Percentiles rank a stretch among this genome's conserved stretches.
phyloP scores from a whole-genome alignment of 2,113 vertebrate genomes.

The Dipodomys spectabilis region DNA sequence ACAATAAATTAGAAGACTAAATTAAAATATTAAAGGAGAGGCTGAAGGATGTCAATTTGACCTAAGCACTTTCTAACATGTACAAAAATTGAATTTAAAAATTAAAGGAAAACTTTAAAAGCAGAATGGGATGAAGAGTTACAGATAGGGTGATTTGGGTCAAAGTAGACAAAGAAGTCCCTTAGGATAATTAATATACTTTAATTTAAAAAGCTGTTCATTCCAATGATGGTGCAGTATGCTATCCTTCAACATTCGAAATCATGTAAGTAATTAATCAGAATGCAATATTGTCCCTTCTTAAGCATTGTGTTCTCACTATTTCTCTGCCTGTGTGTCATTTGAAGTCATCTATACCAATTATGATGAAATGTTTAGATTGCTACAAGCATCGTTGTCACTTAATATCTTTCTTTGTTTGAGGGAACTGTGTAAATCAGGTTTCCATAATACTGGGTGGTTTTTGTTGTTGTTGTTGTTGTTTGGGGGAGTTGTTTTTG shows the following conservation, averaged over 20 bases:
- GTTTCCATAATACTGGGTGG: neutral
- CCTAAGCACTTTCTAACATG: too few species aligned
- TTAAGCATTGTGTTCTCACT: conserved; percentile 49
- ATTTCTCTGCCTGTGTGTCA: conserved; percentile 34
- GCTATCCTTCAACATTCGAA: conserved; percentile 20
- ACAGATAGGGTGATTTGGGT: too few species aligned
- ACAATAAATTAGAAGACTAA: too few species aligned
- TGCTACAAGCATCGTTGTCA: conserved; percentile 11
- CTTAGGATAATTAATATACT: too few species aligned
- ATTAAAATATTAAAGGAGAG: too few species aligned
- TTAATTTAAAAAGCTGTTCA: neutral
- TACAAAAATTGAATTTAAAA: too few species aligned
- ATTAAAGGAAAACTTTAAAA: too few species aligned
- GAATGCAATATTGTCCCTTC: conserved; percentile 1
- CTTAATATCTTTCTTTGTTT: conserved; percentile 34
- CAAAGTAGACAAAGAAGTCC: too few species aligned
- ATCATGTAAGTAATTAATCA: conserved; percentile 54
- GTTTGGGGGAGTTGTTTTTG: too few species aligned
- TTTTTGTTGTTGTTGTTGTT: too few species aligned
- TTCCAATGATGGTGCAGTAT: neutral
- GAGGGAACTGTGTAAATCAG: conserved; percentile 61
- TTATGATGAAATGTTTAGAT: conserved; percentile 65
- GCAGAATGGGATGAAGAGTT: too few species aligned
- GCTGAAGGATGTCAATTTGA: too few species aligned
- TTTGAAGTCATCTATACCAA: conserved; percentile 51